phyloP scores from a whole-genome alignment of 2,797 vertebrate genomes.

The Otolemur crassicaudatus region DNA sequence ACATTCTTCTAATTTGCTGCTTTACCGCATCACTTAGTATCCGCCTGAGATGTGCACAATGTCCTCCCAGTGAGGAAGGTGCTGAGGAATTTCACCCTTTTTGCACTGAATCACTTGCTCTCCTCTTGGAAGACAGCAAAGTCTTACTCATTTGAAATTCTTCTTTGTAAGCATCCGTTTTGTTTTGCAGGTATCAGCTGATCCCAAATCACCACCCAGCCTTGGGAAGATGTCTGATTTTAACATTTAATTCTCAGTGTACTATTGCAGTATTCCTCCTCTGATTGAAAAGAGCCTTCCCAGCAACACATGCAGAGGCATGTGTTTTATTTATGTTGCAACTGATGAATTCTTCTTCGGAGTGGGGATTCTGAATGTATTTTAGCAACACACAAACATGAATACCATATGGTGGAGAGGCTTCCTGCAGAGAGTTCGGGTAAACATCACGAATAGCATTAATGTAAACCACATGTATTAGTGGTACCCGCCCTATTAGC shows the following conservation, averaged over 20 bases:
- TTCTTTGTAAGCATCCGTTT: constrained; percentile 69
- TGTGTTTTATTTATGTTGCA: constrained; percentile 73
- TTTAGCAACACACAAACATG: constrained; percentile 70
- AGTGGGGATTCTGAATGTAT: constrained; percentile 67
- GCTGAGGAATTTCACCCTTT: constrained; percentile 90
- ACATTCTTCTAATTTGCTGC: constrained; percentile 94
- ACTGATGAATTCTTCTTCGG: constrained; percentile 71
- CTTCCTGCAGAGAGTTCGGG: constrained; percentile 71
- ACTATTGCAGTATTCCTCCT: constrained; percentile 4
- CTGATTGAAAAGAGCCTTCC: constrained; percentile 40
- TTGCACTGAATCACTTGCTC: constrained; percentile 88
- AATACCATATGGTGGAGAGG: constrained; percentile 75
- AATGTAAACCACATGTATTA: constrained; percentile 81
- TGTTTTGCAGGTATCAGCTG: constrained; percentile 16
- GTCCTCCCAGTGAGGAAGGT: constrained; percentile 89
- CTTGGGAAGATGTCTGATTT: not conserved
- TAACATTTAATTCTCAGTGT: not conserved
- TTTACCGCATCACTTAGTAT: constrained; percentile 92
- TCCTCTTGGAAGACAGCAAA: constrained; percentile 85
- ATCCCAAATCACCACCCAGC: not conserved
- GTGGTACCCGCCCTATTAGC: constrained; percentile 41
- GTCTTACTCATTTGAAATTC: constrained; percentile 82
- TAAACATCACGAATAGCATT: constrained; percentile 80
- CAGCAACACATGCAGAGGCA: constrained; percentile 64
- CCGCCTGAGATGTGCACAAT: constrained; percentile 90